These are phyloP conservation scores for Papio anubis DNA, from an alignment of 2,113 vertebrate genomes.

Conservation along the genomic window DNA sequence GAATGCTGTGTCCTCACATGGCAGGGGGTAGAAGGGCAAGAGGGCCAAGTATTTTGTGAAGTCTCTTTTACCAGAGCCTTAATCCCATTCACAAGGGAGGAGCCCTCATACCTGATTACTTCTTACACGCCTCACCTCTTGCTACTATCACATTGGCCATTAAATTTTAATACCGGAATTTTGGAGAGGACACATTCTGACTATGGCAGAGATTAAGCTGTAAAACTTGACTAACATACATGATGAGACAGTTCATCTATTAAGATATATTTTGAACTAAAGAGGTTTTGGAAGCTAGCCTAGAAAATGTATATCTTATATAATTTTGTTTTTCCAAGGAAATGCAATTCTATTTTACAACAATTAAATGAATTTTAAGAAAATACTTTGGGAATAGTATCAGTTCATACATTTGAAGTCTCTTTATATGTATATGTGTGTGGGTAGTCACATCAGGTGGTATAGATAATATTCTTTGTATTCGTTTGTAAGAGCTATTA, in stretches of 20 bases:
- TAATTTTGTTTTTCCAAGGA: constrained; percentile 16
- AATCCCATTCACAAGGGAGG: background rate
- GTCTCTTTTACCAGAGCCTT: background rate
- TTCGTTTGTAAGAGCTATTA: background rate
- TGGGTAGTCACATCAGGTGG: background rate
- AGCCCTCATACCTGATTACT: background rate
- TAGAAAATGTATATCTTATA: background rate
- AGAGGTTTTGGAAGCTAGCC: background rate
- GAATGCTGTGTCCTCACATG: background rate
- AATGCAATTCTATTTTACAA: background rate
- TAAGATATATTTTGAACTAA: background rate
- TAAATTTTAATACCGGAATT: background rate
- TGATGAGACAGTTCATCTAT: background rate
- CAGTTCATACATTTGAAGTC: background rate
- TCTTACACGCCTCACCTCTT: no score
- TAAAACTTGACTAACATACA: background rate
- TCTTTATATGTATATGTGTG: background rate
- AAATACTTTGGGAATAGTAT: background rate
- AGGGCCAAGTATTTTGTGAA: rapidly evolving
- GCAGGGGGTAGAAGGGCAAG: background rate
- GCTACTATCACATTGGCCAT: background rate
- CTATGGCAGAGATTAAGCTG: background rate
- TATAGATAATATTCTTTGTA: background rate
- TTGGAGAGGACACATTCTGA: background rate
- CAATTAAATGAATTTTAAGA: background rate